phyloP scores from a whole-genome alignment of 1,140 invertebrate genomes.

The Dendrolimus kikuchii region DNA sequence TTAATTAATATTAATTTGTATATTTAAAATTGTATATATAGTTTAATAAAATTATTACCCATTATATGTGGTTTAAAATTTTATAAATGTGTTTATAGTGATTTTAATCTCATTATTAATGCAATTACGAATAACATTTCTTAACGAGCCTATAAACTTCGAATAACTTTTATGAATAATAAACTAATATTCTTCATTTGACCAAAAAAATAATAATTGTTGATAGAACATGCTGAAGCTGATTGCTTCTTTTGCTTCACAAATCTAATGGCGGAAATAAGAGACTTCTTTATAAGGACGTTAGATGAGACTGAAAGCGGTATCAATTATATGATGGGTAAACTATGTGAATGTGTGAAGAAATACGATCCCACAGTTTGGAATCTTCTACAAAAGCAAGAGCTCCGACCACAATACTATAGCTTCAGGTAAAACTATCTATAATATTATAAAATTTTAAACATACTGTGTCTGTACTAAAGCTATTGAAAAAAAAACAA shows the following conservation, averaged over 20 bases:
- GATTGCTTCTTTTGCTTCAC: slow-evolving; percentile 99
- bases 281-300: slow-evolving; percentile 98
- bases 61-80: too few relatives aligned
- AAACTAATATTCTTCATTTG: not conserved
- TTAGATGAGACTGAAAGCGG: slow-evolving; percentile 94
- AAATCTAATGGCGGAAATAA: slow-evolving; percentile 96
- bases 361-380: slow-evolving; percentile 85
- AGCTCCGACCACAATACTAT: slow-evolving; percentile 95
- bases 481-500: not conserved
- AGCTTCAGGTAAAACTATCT: slow-evolving; percentile 83
- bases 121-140: too few relatives aligned
- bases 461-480: not conserved
- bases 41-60: too few relatives aligned
- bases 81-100: too few relatives aligned
- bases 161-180: not conserved
- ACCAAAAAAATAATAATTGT: not conserved
- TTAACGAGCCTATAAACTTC: too few relatives aligned
- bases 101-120: too few relatives aligned
- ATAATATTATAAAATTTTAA: not conserved
- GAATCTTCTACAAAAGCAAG: slow-evolving; percentile 83
- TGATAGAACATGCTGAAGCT: slow-evolving; percentile 91
- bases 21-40: too few relatives aligned
- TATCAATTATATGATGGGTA: slow-evolving; percentile 89
- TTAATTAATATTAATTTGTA: too few relatives aligned
- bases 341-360: slow-evolving; percentile 83